These are phyloP conservation scores for Lathamus discolor DNA, from an alignment of 2,113 vertebrate species.

Conservation along the genomic window DNA sequence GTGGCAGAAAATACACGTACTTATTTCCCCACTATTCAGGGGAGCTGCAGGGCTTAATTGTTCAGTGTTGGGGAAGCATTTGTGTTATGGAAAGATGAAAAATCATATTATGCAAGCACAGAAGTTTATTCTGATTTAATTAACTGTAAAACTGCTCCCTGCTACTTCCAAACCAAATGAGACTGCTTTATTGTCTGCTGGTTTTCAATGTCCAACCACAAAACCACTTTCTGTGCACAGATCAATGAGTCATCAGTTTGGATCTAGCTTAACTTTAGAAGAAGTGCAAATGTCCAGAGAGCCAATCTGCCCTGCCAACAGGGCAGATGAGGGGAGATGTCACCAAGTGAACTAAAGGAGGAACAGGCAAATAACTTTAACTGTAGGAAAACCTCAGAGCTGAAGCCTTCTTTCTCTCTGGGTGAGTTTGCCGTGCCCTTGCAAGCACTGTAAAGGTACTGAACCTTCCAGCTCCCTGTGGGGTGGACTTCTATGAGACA, in stretches of 20 bases:
- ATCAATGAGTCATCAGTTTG: neutral
- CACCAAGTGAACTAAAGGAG: too few relatives aligned
- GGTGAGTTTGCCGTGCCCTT: neutral
- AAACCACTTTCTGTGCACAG: neutral
- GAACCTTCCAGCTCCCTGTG: neutral
- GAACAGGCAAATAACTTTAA: neutral
- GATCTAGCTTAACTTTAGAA: neutral
- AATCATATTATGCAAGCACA: neutral
- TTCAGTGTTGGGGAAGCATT: neutral
- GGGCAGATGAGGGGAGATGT: neutral
- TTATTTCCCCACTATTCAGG: neutral
- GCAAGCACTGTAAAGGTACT: neutral
- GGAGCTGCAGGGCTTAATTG: neutral
- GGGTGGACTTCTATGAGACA: neutral
- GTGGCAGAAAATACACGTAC: neutral
- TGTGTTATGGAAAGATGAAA: neutral
- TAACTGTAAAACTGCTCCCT: neutral
- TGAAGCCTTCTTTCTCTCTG: neutral
- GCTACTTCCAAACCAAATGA: neutral
- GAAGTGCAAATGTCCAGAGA: neutral
- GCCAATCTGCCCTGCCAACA: accelerated
- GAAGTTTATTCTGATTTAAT: neutral
- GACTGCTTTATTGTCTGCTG: neutral
- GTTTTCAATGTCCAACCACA: neutral
- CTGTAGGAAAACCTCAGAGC: neutral